Evolutionary conservation across 2,113 vertebrate species (phyloP).

Genomic region (Bubo blakistoni): DNA sequence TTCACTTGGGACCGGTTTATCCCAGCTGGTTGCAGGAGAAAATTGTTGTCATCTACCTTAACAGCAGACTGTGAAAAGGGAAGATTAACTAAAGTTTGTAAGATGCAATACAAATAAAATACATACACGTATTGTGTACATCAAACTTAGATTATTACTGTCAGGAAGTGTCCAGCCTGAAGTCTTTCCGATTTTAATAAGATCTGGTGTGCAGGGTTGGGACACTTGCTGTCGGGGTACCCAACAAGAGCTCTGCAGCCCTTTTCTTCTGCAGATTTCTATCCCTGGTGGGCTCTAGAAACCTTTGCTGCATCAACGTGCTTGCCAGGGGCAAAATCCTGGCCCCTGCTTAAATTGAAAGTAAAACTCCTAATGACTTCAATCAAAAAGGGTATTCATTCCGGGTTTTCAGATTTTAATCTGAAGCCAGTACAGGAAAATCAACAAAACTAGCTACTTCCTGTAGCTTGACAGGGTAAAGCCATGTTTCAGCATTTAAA

Average conservation of each 20-base stretch:
- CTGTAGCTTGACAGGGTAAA: not conserved
- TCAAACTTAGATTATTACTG: not conserved
- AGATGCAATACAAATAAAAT: not conserved
- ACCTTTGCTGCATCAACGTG: not conserved
- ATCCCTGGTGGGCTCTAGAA: not conserved
- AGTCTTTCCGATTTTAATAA: not conserved
- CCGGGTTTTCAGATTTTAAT: not conserved
- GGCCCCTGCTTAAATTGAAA: not conserved
- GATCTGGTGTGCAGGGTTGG: no score
- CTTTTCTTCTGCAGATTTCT: no score
- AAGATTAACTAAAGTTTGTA: not conserved
- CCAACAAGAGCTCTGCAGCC: no score
- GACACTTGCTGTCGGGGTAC: no score
- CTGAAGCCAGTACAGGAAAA: not conserved
- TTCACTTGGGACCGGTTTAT: not conserved
- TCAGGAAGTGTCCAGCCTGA: not conserved
- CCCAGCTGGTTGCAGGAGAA: not conserved
- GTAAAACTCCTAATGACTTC: not conserved
- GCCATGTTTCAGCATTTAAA: not conserved
- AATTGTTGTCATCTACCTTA: not conserved
- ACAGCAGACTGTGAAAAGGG: not conserved
- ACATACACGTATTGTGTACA: rapidly evolving
- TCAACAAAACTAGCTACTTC: not conserved
- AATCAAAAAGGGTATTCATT: not conserved
- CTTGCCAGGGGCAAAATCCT: not conserved